Conservation (phyloP, 1,140 invertebrate species). For the Himalopsyche phryganea region DNA sequence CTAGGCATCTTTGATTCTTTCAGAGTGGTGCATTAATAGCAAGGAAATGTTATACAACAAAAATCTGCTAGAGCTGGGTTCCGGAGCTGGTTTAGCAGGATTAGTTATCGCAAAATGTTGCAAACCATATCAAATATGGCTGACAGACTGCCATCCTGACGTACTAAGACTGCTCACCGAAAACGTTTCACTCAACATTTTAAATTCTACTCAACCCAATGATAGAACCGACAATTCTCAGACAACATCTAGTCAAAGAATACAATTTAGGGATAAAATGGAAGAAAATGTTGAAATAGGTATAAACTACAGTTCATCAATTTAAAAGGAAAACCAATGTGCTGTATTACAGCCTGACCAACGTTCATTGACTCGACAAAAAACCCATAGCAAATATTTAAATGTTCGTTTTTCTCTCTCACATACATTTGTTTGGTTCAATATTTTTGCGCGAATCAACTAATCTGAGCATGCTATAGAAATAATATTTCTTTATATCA, state of each 20-base stretch:
- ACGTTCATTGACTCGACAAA: background rate
- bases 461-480: no score
- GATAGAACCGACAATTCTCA: background rate
- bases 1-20: conserved; percentile 50
- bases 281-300: background rate
- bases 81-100: conserved; percentile 56
- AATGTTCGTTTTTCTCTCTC: no score
- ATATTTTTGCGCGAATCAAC: no score
- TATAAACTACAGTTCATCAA: no score
- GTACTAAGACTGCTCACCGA: conserved; percentile 49
- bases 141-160: conserved; percentile 53
- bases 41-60: conserved; percentile 41
- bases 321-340: no score
- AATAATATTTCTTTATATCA: no score
- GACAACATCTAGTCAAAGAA: background rate
- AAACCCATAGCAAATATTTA: no score
- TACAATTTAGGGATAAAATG: background rate
- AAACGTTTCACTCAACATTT: conserved; percentile 48
- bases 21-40: conserved; percentile 54
- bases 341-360: background rate
- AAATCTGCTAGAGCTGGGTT: conserved; percentile 56
- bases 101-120: conserved; percentile 47
- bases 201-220: background rate
- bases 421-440: no score
- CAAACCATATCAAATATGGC: conserved; percentile 47